Base-by-base conservation (phyloP, 2,888 invertebrate species). In the Onthophagus sagittarius region DNA sequence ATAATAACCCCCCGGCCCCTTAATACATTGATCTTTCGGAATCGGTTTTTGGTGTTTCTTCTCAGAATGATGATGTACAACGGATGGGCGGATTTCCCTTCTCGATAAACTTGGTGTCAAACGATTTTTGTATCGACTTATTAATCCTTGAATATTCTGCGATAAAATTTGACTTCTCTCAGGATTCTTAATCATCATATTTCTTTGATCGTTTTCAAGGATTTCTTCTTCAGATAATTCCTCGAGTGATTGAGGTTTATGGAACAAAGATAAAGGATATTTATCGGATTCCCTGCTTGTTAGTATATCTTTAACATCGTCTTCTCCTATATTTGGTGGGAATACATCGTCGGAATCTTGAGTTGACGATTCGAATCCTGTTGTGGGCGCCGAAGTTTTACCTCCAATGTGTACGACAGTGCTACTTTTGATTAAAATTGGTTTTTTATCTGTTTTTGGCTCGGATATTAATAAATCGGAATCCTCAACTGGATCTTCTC, bases 1-100 rank as follows among this genome's bases (percentile, higher is more conserved):
- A 6, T 67, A 67, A 67, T 67, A 67, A 9, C 67, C 32, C 5
- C 67, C 67, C 7, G 15, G 67, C 0, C n/a, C 67, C 9, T 9
- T 67, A 67, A 67, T 11, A 32, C 67, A 67, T n/a, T 15, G n/a
- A 31, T 67, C 67, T 67, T 67, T 67, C n/a, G 67, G 67, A n/a
- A 67, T 31, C 6, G 67, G n/a, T 23, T 67, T 67, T 23, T 67
- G 67, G 5, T 67, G 15, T 32, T 67, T 67, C 2, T 67, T 67
- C 15, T 67, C 67, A 0, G 15, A 15, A 23, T 67, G 67, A 32
- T 67, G 67, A 67, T 67, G 67, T 9, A 53, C 39, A 0, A 67
- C 67, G 11, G 32, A 31, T 9, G 23, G 23, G 13, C 7, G 1
- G 6, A 67, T 23, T 31, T 67, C 67, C 5, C 67, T 1, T 31